Evolutionary conservation across 2,113 vertebrate genomes (phyloP).

Genomic region (Xenopus laevis): DNA sequence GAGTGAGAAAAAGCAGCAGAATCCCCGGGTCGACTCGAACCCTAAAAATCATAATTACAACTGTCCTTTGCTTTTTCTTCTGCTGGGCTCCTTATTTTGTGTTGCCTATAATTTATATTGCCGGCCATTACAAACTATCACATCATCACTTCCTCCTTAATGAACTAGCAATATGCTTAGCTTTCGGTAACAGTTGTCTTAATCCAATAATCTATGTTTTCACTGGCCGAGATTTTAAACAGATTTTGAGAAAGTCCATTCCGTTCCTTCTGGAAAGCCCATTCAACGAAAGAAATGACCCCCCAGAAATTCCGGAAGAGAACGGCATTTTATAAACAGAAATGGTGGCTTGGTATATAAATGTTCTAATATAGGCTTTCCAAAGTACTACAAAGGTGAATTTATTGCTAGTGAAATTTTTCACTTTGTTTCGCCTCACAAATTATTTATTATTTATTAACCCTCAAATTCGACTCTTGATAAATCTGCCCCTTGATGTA

Average conservation of each 20-base stretch:
- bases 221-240: slow-evolving; percentile 75
- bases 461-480: too few species aligned
- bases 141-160: not conserved
- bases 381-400: too few species aligned
- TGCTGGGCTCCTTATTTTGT: slow-evolving; percentile 5
- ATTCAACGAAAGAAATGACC: slow-evolving; percentile 63
- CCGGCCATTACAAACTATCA: not conserved
- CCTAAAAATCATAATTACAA: slow-evolving; percentile 13
- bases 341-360: too few species aligned
- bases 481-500: too few species aligned
- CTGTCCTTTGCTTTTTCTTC: slow-evolving; percentile 15
- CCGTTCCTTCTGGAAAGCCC: slow-evolving; percentile 64
- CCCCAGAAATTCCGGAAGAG: too few species aligned
- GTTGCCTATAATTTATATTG: not conserved
- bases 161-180: slow-evolving; percentile 57
- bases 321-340: too few species aligned
- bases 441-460: too few species aligned
- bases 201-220: slow-evolving; percentile 78
- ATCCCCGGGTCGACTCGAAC: slow-evolving; percentile 9
- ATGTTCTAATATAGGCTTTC: too few species aligned
- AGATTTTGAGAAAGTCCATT: slow-evolving; percentile 66
- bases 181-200: slow-evolving; percentile 74
- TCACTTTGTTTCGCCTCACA: too few species aligned
- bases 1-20: not conserved
- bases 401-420: too few species aligned